Conservation (phyloP, 1,140 invertebrate species). For the Odontomachus brunneus region DNA sequence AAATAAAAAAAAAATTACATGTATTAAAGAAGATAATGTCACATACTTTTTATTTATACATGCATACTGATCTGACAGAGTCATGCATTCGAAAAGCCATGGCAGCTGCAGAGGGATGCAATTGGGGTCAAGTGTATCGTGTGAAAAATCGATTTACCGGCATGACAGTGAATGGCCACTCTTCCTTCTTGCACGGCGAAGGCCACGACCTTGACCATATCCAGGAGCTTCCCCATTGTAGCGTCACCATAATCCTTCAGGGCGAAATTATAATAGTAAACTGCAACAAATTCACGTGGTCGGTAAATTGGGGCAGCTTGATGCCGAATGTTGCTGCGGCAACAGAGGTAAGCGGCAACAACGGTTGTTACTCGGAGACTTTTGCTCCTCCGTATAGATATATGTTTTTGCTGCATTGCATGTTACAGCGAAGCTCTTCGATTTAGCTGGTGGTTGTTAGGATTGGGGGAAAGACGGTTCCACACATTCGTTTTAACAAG, state of each 20-base stretch:
- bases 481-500: constrained; percentile 32
- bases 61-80: not conserved
- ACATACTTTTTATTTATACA: constrained; percentile 7
- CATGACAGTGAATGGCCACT: constrained; percentile 96
- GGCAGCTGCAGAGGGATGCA: constrained; percentile 18
- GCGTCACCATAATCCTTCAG: constrained; percentile 94
- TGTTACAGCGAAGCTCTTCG: constrained; percentile 79
- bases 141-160: constrained; percentile 87
- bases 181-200: constrained; percentile 93
- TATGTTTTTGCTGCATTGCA: constrained; percentile 80
- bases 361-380: constrained; percentile 35
- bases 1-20: no score
- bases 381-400: constrained; percentile 52
- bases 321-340: not conserved
- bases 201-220: constrained; percentile 95
- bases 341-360: not conserved
- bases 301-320: constrained; percentile 11
- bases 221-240: constrained; percentile 90
- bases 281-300: constrained; percentile 84
- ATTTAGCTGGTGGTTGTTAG: constrained; percentile 63
- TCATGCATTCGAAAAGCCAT: constrained; percentile 32
- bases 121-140: constrained; percentile 51
- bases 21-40: not conserved
- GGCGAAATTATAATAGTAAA: constrained; percentile 95
- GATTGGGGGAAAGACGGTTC: constrained; percentile 28